Evolutionary conservation across 2,888 invertebrate genomes (phyloP), one percentile per base, ranked within the genome.

Genomic region (Drosophila yooni): DNA sequence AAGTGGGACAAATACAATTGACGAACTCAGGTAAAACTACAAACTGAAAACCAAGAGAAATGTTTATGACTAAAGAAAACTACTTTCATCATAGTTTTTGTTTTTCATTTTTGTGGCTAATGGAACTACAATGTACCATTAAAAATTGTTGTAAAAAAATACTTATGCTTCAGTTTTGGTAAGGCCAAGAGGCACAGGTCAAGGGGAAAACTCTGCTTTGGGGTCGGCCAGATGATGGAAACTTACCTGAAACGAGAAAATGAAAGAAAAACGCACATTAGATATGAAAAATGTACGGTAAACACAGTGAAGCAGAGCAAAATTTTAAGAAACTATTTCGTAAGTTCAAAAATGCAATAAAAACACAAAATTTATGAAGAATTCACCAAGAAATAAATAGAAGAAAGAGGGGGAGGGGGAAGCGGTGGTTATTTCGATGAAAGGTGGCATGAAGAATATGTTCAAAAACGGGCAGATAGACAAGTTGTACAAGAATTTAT

Each of bases 311-410:
- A 58, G 65, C 48, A 31, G 40, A 70, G 54, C 53, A 62, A 52
- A 40, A 72, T 38, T 70, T 53, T 54, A 40, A 13, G 38, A 74
- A 69, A 33, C 57, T 38, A 74, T 81, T 89, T 85, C 72, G 71
- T 77, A 73, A 79, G 79, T 76, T 82, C 71, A 67, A 59, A 89
- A 88, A 88, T 79, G 88, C 64, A 90, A 90, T 87, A 85, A 87
- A 90, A 75, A 83, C 78, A 86, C 70, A 75, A 86, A 76, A 90
- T 90, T 85, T 88, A 81, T 83, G 75, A 88, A 85, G 90, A 86
- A 89, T 86, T 88, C 82, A 67, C 70, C 70, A 77, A 73, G 82
- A 59, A 66, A 56, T 66, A 70, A 75, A 64, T 50, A 52, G 48
- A 29, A 40, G 7, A 36, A 15, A 48, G 15, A 36, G 18, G n/a